A percentile compares a stretch with the other conserved stretches of the same genome.
These are phyloP conservation scores for Drosophila leonis DNA, from an alignment of 2,888 invertebrate species.

Conservation along the genomic window DNA sequence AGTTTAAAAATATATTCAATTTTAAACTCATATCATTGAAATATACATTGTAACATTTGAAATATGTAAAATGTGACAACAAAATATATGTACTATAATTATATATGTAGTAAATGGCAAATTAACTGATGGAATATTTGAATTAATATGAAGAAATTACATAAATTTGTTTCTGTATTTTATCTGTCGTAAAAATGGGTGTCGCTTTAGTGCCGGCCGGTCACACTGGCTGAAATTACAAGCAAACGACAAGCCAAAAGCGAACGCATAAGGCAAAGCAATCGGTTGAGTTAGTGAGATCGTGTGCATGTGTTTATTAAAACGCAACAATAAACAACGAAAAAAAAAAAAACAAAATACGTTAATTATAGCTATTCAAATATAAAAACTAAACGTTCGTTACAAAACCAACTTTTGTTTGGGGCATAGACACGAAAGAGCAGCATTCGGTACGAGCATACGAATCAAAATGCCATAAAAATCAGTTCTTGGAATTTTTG, in stretches of 20 bases:
- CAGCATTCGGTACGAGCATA: constrained; percentile 21
- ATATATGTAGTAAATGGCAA: not conserved
- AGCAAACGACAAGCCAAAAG: constrained; percentile 42
- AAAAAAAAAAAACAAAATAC: constrained; percentile 19
- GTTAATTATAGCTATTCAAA: constrained; percentile 14
- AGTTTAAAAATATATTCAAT: not conserved
- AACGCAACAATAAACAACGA: constrained; percentile 45
- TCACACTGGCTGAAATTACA: constrained; percentile 27
- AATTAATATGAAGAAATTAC: not conserved
- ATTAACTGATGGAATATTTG: not conserved
- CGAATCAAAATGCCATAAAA: constrained; percentile 72
- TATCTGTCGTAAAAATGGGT: constrained; percentile 18
- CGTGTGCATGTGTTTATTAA: constrained; percentile 37
- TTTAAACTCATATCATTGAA: not conserved
- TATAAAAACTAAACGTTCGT: not conserved
- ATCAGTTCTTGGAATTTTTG: constrained; percentile 71
- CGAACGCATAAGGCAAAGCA: constrained; percentile 38
- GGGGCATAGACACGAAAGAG: constrained; percentile 8
- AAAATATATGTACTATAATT: not conserved
- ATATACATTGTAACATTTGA: not conserved
- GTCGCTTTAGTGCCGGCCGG: not conserved
- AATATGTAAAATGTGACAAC: not conserved
- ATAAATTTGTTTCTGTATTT: not conserved
- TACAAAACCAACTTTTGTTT: not conserved
- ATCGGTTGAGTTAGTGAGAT: constrained; percentile 42